Percentiles rank a stretch among this genome's conserved stretches.
Conservation (phyloP, 2,888 invertebrate species). For the Monoplex corrugatus region DNA sequence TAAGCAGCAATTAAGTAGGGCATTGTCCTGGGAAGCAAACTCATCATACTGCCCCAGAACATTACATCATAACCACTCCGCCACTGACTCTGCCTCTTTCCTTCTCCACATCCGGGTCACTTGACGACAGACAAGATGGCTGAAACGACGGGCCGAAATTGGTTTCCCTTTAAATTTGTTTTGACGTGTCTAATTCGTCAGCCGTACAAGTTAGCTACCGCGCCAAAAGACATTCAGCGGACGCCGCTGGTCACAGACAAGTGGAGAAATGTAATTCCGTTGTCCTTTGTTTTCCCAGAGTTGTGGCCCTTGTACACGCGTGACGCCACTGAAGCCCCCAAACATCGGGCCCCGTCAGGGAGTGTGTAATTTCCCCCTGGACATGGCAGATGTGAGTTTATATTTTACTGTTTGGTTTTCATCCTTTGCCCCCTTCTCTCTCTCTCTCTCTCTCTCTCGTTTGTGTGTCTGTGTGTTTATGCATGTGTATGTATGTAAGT, state of each 20-base stretch:
- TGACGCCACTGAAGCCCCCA: not conserved
- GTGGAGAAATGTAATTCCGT: constrained; percentile 36
- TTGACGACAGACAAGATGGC: not conserved
- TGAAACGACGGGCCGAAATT: not conserved
- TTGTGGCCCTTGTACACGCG: constrained; percentile 3
- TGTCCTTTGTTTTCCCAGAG: not conserved
- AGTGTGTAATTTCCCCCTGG: constrained; percentile 16
- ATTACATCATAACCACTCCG: not conserved
- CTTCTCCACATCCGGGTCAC: constrained; percentile 15
- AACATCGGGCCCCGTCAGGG: not conserved
- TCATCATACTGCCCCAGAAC: too few species aligned
- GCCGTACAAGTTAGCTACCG: not conserved
- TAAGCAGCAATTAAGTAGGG: not conserved
- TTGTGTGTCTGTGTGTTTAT: not conserved
- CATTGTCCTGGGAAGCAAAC: too few species aligned
- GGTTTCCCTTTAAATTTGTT: constrained; percentile 33
- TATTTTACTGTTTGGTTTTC: not conserved
- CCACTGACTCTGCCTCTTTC: not conserved
- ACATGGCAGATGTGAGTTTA: not conserved
- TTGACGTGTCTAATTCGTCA: constrained; percentile 44
- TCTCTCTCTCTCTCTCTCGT: not conserved
- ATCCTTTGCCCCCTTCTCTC: not conserved
- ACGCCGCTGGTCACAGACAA: not conserved
- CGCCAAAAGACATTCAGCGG: not conserved
- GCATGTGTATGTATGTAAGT: constrained; percentile 12